These are phyloP conservation scores for Oryzias sinensis DNA, from an alignment of 2,797 vertebrate genomes.

Conservation along the genomic window DNA sequence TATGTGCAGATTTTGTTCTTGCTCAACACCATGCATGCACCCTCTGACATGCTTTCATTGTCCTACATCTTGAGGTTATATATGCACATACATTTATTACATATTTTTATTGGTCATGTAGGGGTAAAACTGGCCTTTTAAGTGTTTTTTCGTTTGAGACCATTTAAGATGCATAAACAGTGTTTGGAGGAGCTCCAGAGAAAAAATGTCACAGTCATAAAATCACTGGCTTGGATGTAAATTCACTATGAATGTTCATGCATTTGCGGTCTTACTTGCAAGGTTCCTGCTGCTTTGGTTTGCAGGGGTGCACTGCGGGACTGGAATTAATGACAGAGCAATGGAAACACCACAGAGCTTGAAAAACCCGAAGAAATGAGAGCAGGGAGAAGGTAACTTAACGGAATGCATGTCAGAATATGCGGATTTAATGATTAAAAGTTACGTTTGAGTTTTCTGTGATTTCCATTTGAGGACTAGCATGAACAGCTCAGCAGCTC, in stretches of 20 bases:
- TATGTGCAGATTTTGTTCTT: constrained; percentile 80
- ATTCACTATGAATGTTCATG: neutral
- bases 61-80: too few relatives aligned
- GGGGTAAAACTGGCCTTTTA: too few relatives aligned
- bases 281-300: neutral
- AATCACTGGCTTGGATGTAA: too few relatives aligned
- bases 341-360: neutral
- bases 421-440: too few relatives aligned
- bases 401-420: neutral
- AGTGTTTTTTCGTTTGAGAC: too few relatives aligned
- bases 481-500: constrained; percentile 78
- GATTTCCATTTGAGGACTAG: constrained; percentile 68
- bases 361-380: neutral
- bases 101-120: too few relatives aligned
- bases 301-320: neutral
- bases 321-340: constrained; percentile 33
- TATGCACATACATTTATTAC: too few relatives aligned
- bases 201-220: too few relatives aligned
- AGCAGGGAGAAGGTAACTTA: neutral
- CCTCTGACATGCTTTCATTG: constrained; percentile 73
- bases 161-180: too few relatives aligned
- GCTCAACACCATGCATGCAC: constrained; percentile 81
- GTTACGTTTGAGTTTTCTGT: constrained; percentile 2
- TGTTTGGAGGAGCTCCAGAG: constrained; percentile 63
- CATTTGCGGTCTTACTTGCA: neutral